Evolutionary conservation across 2,888 invertebrate genomes (phyloP), one percentile per base, ranked within the genome.

Genomic region (Cactoblastis cactorum): DNA sequence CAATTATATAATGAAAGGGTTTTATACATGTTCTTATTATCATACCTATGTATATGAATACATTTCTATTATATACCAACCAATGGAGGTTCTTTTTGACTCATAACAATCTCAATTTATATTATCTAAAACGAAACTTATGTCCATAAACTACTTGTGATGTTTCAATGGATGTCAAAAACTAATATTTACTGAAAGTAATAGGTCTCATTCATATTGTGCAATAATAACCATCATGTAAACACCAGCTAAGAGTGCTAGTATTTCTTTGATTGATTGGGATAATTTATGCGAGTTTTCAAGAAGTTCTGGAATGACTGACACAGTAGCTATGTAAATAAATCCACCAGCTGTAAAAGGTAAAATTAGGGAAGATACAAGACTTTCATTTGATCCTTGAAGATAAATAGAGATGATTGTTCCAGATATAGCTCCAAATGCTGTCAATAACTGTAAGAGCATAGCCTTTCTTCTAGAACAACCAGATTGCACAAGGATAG

Each of bases 261-360:
- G 67, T 55, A 98, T 95, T 91, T 99, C 98, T 79, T 96, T 95
- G 6, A 98, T 87, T 37, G 97, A 97, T 76, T 99, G 98, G 71
- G 93, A 92, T 50, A 98, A 91, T 71, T 95, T 96, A 3, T 92
- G 93, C n/a, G 93, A 92, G 69, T 98, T 97, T 75, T 96, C 96
- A 59, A 99, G 90, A 43, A 99, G 91, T 84, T 99, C 99, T 6
- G 99, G 99, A 73, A 99, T 96, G 17, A 99, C 98, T 57, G 98
- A 98, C 0, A 99, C 99, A 14, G 99, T 97, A 15, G 99, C 99
- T 67, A 99, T 99, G 80, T 99, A 99, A 78, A 99, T 99, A 77
- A 99, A 99, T n/a, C 99, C 98, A 58, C 97, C 98, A 38, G 98
- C 98, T 18, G 98, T 99, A 68, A 99, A 99, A 11, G 99, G 99